Conservation (phyloP, 2,888 invertebrate species). For the Colostygia pectinataria region DNA sequence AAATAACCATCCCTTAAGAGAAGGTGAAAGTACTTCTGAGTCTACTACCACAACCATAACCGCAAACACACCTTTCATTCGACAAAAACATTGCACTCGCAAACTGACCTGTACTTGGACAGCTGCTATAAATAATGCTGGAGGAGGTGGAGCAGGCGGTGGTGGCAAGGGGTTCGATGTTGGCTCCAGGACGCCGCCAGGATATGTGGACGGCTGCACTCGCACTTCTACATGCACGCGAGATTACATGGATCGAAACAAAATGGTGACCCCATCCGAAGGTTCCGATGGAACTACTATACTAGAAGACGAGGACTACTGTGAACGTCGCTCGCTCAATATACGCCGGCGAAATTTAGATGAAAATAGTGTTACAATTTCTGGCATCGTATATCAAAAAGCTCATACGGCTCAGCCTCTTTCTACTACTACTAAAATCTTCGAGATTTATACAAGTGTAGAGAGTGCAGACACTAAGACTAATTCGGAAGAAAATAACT, state of each 20-base stretch:
- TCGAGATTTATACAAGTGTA: slow-evolving; percentile 7
- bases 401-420: slow-evolving; percentile 16
- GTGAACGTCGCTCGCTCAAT: slow-evolving; percentile 64
- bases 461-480: background rate
- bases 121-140: slow-evolving; percentile 34
- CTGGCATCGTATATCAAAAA: slow-evolving; percentile 17
- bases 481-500: slow-evolving; percentile 5
- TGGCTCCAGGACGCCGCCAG: slow-evolving; percentile 65
- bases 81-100: slow-evolving; percentile 65
- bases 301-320: slow-evolving; percentile 69
- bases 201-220: slow-evolving; percentile 72
- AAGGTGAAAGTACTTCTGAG: background rate
- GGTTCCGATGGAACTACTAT: slow-evolving; percentile 13
- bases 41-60: slow-evolving; percentile 45
- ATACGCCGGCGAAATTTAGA: slow-evolving; percentile 50
- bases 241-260: slow-evolving; percentile 65
- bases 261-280: slow-evolving; percentile 44
- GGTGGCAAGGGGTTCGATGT: slow-evolving; percentile 35
- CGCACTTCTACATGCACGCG: slow-evolving; percentile 74
- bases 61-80: slow-evolving; percentile 56
- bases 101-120: slow-evolving; percentile 76
- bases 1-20: slow-evolving; percentile 16
- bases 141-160: slow-evolving; percentile 32
- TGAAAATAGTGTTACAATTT: slow-evolving; percentile 18
- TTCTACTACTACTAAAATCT: slow-evolving; percentile 1